A percentile compares a stretch with the other conserved stretches of the same genome.
These are phyloP conservation scores for Meriones unguiculatus DNA, from an alignment of 2,113 vertebrate genomes.

Conservation along the genomic window DNA sequence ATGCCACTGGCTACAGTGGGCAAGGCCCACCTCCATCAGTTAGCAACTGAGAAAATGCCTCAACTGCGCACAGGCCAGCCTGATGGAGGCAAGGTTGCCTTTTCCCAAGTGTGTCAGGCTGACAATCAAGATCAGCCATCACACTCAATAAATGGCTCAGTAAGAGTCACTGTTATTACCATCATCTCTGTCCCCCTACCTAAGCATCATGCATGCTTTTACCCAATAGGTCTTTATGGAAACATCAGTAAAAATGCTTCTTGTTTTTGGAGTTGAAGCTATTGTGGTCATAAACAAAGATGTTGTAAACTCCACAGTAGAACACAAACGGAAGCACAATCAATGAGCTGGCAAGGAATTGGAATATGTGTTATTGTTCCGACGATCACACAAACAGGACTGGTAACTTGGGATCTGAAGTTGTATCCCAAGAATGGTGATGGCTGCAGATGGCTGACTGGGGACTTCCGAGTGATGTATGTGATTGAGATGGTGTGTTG, in stretches of 20 bases:
- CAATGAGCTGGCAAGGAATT: conserved; percentile 20
- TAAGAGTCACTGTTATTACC: background rate
- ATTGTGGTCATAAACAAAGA: background rate
- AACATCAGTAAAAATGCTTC: conserved; percentile 22
- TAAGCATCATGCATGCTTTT: background rate
- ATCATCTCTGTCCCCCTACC: background rate
- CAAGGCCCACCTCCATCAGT: background rate
- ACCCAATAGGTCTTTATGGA: background rate
- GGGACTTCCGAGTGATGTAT: background rate
- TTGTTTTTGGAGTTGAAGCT: conserved; percentile 24
- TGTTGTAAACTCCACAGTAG: conserved; percentile 31
- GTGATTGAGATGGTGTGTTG: no score
- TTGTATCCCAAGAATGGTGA: background rate
- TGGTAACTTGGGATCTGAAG: background rate
- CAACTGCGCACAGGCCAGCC: background rate
- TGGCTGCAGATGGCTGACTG: background rate
- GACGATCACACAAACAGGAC: background rate
- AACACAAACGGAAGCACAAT: conserved; percentile 46
- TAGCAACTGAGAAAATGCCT: background rate
- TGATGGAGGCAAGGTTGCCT: background rate
- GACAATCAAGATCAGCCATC: background rate
- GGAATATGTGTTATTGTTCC: conserved; percentile 22
- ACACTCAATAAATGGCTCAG: background rate
- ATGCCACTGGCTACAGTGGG: background rate
- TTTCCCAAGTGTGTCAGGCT: background rate